A percentile compares a stretch with the other conserved stretches of the same genome.
Conservation (phyloP, 2,113 vertebrate species). For the Scomber colias region DNA sequence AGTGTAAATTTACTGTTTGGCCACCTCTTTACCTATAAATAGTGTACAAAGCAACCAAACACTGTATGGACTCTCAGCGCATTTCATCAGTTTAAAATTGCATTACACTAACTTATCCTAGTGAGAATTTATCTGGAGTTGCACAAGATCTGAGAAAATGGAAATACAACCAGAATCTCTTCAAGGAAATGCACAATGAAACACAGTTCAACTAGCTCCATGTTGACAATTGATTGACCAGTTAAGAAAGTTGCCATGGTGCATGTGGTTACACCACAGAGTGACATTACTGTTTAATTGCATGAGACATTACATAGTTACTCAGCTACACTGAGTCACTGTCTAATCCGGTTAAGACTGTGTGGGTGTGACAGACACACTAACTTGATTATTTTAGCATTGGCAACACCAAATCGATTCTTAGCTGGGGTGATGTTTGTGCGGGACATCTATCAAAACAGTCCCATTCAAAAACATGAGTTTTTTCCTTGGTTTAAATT, state of each 20-base stretch:
- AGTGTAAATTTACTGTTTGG: slow-evolving; percentile 29
- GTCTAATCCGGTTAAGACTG: slow-evolving; percentile 47
- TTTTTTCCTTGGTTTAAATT: slow-evolving; percentile 29
- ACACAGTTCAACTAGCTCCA: background rate
- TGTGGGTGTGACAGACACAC: slow-evolving; percentile 29
- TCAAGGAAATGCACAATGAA: background rate
- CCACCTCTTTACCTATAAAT: background rate
- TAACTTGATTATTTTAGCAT: slow-evolving; percentile 58
- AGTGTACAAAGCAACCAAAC: slow-evolving; percentile 3
- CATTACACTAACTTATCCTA: background rate
- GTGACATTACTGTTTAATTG: slow-evolving; percentile 49
- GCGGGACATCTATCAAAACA: slow-evolving; percentile 25
- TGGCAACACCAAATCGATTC: slow-evolving; percentile 34
- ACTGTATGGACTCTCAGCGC: background rate
- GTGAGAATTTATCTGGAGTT: too few species aligned
- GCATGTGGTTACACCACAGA: slow-evolving; percentile 42
- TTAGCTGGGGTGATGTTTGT: slow-evolving; percentile 9
- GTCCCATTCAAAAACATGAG: slow-evolving; percentile 7
- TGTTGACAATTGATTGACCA: slow-evolving; percentile 6
- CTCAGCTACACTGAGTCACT: slow-evolving; percentile 51
- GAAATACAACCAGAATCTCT: background rate
- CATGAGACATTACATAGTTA: slow-evolving; percentile 55
- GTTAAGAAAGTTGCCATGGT: background rate
- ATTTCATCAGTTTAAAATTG: background rate
- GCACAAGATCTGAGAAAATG: too few species aligned